phyloP scores from a whole-genome alignment of 2,113 vertebrate species.

The Catharus fuscescens region DNA sequence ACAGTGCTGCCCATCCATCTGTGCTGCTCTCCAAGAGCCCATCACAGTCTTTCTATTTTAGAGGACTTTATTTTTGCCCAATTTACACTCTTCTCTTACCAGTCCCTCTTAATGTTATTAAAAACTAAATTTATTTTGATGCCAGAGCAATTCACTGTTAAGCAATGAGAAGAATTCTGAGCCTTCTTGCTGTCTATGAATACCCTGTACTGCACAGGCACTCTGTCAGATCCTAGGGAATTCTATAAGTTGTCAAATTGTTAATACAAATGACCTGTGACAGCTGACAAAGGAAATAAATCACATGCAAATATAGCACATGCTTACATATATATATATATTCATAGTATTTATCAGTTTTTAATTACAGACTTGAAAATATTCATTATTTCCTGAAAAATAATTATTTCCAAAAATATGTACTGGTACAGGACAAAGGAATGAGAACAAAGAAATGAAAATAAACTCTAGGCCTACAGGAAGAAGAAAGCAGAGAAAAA shows the following conservation, averaged over 20 bases:
- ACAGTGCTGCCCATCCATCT: not conserved
- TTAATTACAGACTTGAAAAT: slow-evolving; percentile 14
- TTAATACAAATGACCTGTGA: not conserved
- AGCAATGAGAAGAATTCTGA: not conserved
- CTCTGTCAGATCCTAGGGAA: not conserved
- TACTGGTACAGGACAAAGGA: not conserved
- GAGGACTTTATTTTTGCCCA: not conserved
- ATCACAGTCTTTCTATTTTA: not conserved
- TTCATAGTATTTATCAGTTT: not conserved
- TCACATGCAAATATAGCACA: not conserved
- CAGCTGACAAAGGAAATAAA: slow-evolving; percentile 3
- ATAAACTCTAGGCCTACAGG: not conserved
- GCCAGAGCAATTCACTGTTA: not conserved
- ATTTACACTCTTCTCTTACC: not conserved
- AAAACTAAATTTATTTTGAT: not conserved
- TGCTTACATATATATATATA: not conserved
- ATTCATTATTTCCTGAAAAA: not conserved
- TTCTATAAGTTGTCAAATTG: not conserved
- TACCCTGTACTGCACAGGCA: not conserved
- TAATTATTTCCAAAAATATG: slow-evolving; percentile 1
- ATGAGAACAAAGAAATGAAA: not conserved
- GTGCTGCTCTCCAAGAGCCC: not conserved
- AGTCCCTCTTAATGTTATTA: not conserved
- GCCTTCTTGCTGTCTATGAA: not conserved
- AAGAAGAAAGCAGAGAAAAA: not conserved